phyloP scores from a whole-genome alignment of 2,888 invertebrate species.

The Anticlea derivata region DNA sequence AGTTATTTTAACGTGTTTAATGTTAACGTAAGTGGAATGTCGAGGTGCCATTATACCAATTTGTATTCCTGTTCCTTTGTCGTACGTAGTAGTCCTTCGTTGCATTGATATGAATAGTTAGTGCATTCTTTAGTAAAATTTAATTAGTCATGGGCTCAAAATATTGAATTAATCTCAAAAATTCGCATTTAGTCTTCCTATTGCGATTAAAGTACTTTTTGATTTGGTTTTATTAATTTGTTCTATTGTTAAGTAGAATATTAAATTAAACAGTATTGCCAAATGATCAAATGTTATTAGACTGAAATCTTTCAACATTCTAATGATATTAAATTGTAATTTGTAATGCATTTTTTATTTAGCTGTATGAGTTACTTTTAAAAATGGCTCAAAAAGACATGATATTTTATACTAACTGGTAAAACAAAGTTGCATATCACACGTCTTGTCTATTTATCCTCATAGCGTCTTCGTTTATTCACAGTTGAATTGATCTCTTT shows the following conservation, averaged over 20 bases:
- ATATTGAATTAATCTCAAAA: constrained; percentile 49
- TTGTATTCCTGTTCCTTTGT: constrained; percentile 63
- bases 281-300: constrained; percentile 82
- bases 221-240: constrained; percentile 60
- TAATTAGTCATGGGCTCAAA: constrained; percentile 60
- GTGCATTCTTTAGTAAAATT: constrained; percentile 39
- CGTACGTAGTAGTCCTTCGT: constrained; percentile 51
- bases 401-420: constrained; percentile 48
- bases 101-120: constrained; percentile 45
- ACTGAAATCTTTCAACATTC: constrained; percentile 70
- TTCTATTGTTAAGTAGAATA: constrained; percentile 63
- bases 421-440: constrained; percentile 73
- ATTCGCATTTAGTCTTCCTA: constrained; percentile 77
- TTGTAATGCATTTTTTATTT: constrained; percentile 43
- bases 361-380: constrained; percentile 35
- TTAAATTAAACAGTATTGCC: constrained; percentile 78
- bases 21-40: constrained; percentile 72
- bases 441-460: constrained; percentile 45
- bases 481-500: constrained; percentile 76
- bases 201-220: constrained; percentile 61
- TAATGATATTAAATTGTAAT: constrained; percentile 53
- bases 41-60: constrained; percentile 81
- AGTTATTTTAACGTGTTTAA: constrained; percentile 73
- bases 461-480: constrained; percentile 51
- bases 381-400: constrained; percentile 60